A percentile compares a stretch with the other conserved stretches of the same genome.
These are phyloP conservation scores for Drosophila algonquin DNA, from an alignment of 2,888 invertebrate genomes.

Conservation along the genomic window DNA sequence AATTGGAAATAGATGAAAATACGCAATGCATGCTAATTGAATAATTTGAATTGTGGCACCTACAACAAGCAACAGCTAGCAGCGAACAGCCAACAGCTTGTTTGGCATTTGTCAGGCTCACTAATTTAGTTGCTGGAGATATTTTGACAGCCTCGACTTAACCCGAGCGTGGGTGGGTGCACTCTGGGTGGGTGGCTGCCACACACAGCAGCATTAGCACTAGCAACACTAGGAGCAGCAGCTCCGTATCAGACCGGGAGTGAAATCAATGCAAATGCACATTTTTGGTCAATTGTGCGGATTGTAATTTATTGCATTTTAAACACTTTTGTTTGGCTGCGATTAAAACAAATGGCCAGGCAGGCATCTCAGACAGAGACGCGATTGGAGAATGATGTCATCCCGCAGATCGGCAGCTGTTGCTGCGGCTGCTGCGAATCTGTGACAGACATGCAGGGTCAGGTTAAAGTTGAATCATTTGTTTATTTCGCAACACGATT, in stretches of 20 bases:
- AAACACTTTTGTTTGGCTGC: slow-evolving; percentile 52
- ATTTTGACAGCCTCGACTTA: slow-evolving; percentile 70
- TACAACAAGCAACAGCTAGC: slow-evolving; percentile 48
- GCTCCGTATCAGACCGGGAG: slow-evolving; percentile 17
- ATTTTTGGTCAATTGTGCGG: slow-evolving; percentile 73
- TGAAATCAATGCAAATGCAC: slow-evolving; percentile 78
- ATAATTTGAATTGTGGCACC: slow-evolving; percentile 76
- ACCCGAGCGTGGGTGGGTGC: slow-evolving; percentile 52
- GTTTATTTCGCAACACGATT: slow-evolving; percentile 72
- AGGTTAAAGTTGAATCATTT: slow-evolving; percentile 83
- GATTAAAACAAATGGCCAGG: slow-evolving; percentile 65
- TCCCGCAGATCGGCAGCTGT: slow-evolving; percentile 46
- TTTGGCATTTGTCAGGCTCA: slow-evolving; percentile 69
- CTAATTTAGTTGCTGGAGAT: slow-evolving; percentile 71
- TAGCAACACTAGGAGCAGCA: too few species aligned
- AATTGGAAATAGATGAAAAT: slow-evolving; percentile 77
- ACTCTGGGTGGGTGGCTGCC: slow-evolving; percentile 34
- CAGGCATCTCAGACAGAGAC: slow-evolving; percentile 21
- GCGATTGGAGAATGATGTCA: slow-evolving; percentile 64
- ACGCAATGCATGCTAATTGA: slow-evolving; percentile 80
- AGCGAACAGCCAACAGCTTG: slow-evolving; percentile 34
- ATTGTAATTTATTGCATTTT: slow-evolving; percentile 75
- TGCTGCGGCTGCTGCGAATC: slow-evolving; percentile 39
- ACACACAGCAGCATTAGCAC: background rate
- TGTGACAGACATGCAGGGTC: slow-evolving; percentile 81